Conservation (phyloP, 1,140 invertebrate genomes). For the Neelides sp. region DNA sequence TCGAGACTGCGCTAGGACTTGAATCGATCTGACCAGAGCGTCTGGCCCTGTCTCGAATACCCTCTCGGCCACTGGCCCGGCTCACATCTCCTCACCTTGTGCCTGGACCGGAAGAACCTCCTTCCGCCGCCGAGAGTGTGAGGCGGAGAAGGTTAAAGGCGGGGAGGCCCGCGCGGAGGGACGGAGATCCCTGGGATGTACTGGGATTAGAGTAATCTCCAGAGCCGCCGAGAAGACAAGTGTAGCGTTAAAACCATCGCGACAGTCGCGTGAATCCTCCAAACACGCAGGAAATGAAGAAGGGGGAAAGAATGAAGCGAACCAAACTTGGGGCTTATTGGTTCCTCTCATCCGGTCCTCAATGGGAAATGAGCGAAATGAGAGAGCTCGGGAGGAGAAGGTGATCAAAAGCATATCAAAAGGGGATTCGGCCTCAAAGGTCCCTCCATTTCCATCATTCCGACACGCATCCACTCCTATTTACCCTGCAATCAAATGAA, state of each 20-base stretch:
- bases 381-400: constrained; percentile 1
- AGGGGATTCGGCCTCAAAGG: too few species aligned
- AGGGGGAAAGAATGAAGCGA: constrained; percentile 15
- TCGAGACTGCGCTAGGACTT: too few species aligned
- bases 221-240: constrained; percentile 30
- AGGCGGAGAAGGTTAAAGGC: background rate
- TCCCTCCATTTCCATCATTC: too few species aligned
- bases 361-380: background rate
- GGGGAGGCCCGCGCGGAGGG: too few species aligned
- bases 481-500: too few species aligned
- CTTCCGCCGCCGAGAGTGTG: background rate
- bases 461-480: too few species aligned
- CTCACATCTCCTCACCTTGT: background rate
- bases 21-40: too few species aligned
- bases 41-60: too few species aligned
- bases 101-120: background rate
- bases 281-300: constrained; percentile 8
- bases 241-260: constrained; percentile 28
- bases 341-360: too few species aligned
- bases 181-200: constrained; percentile 18
- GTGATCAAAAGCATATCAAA: too few species aligned
- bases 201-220: constrained; percentile 30
- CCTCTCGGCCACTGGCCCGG: too few species aligned
- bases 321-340: constrained; percentile 11
- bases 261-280: constrained; percentile 13